phyloP scores from a whole-genome alignment of 1,140 invertebrate genomes.

The Drosophila melanogaster region Release_6_plus_ISO1_MT NT_037436.4:6361001-6361500 shows the following conservation, averaged over 20 bases:
- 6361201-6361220: conserved; percentile 35
- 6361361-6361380: conserved; percentile 83
- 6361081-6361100: neutral
- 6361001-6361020: neutral
- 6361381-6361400: conserved; percentile 83
- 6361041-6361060: conserved; percentile 33
- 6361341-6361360: conserved; percentile 83
- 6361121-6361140: conserved; percentile 70
- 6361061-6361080: conserved; percentile 45
- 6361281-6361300: conserved; percentile 79
- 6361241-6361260: conserved; percentile 62
- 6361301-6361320: conserved; percentile 34
- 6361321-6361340: conserved; percentile 74
- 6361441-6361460: conserved; percentile 17
- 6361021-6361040: conserved; percentile 5
- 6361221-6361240: conserved; percentile 77
- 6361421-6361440: conserved; percentile 45
- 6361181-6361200: conserved; percentile 74
- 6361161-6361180: conserved; percentile 82
- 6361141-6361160: conserved; percentile 82
- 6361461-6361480: conserved; percentile 74
- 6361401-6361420: conserved; percentile 80
- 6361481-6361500: conserved; percentile 59
- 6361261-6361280: conserved; percentile 71
- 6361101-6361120: conserved; percentile 79